Evolutionary conservation across 2,888 invertebrate genomes (phyloP), one percentile per base, ranked within the genome.

Genomic region (Eilema griseolum): DNA sequence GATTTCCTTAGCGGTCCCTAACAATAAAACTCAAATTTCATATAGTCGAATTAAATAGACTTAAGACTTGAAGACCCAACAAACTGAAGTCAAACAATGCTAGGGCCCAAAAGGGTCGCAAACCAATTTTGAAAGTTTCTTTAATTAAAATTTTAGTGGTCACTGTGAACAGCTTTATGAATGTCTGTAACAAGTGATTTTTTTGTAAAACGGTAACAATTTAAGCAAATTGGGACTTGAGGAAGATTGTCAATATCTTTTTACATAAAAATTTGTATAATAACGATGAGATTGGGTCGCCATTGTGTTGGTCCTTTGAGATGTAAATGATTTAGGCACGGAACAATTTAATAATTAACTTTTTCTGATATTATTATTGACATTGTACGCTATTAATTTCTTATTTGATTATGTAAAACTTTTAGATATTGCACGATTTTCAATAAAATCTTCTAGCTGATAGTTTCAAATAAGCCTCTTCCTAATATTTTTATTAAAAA

Each of bases 211-310:
- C 41, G 62, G 60, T 81, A 71, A 74, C 83, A 81, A 83, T 81
- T 68, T 67, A 74, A 63, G n/a, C 60, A 81, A 78, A 81, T 78
- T 81, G 69, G 65, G 28, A 73, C 65, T 66, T 67, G 70, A 78
- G 67, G 24, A 63, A 73, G 70, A 72, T 81, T 78, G 65, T 65
- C 71, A 72, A 78, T 74, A 73, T 77, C 78, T 75, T 73, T 74
- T 75, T 41, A 28, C 33, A 61, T 28, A 67, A 66, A 64, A 71
- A 80, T 77, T 83, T 63, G 62, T 72, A 64, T 74, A 76, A 74
- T 70, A 69, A 62, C 61, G 52, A 16, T 61, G 61, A 62, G 63
- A 70, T 73, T 64, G 64, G 60, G 69, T 10, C 61, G 64, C 62
- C 52, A 70, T 70, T 78, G 62, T 68, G 60, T 65, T 65, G 23